Evolutionary conservation across 1,140 invertebrate genomes (phyloP).

Genomic region (Polyergus mexicanus): DNA sequence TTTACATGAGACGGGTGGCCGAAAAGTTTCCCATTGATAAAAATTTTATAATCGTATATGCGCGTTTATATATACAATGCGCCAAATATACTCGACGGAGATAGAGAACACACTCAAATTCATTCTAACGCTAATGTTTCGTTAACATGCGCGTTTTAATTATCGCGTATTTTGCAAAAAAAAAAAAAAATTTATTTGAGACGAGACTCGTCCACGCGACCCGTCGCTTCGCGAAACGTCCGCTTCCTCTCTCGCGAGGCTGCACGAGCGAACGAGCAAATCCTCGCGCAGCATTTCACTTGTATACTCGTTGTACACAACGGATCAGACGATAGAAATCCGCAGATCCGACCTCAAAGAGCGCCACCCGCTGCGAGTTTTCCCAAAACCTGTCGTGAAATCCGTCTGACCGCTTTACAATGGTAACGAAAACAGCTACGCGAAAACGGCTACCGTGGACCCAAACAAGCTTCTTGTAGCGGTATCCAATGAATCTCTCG

Average conservation of each 20-base stretch:
- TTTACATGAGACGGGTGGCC: conserved; percentile 1
- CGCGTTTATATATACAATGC: neutral
- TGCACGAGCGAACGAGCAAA: conserved; percentile 39
- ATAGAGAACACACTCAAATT: neutral
- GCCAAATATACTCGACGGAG: neutral
- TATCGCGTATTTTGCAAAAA: neutral
- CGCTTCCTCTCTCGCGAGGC: neutral
- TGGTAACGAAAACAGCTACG: conserved; percentile 56
- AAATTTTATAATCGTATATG: conserved; percentile 6
- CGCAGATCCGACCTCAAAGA: conserved; percentile 61
- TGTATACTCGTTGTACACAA: conserved; percentile 62
- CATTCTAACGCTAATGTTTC: neutral
- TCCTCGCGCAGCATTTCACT: conserved; percentile 18
- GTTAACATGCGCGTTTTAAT: neutral
- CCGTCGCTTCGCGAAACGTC: neutral
- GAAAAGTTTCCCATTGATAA: conserved; percentile 38
- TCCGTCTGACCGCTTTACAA: conserved; percentile 66
- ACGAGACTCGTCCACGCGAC: neutral
- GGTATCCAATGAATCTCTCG: conserved; percentile 48
- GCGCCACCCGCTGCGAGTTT: conserved; percentile 77
- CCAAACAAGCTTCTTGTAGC: conserved; percentile 69
- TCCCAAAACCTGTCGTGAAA: conserved; percentile 79
- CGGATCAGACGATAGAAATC: conserved; percentile 74
- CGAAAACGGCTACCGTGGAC: conserved; percentile 63
- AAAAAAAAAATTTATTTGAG: neutral